These are phyloP conservation scores for Caenorhabditis elegans DNA, from an alignment of 1,140 invertebrate genomes.

Conservation along the genomic window DNA sequence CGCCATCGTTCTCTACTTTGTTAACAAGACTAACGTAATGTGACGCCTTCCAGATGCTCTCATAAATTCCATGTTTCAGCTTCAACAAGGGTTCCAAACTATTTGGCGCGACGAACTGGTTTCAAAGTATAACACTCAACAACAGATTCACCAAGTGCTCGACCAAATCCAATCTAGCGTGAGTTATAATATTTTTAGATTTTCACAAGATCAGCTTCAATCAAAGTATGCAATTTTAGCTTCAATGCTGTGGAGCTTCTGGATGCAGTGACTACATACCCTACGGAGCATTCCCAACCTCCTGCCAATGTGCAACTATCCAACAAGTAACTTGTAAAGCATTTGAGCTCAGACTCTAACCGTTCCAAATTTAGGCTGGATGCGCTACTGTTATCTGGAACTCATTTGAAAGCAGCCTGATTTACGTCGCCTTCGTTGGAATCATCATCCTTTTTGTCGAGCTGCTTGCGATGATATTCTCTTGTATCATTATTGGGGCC, in stretches of 20 bases:
- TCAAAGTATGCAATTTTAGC: no score
- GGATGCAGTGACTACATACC: constrained; percentile 20
- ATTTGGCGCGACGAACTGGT: constrained; percentile 15
- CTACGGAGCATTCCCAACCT: not conserved
- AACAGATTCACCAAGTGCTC: not conserved
- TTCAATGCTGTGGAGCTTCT: constrained; percentile 40
- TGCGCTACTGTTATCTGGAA: constrained; percentile 27
- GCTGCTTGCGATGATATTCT: constrained; percentile 39
- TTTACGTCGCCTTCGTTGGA: constrained; percentile 23
- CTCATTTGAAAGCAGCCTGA: constrained; percentile 15
- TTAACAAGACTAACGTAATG: constrained; percentile 35
- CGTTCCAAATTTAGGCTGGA: constrained; percentile 36
- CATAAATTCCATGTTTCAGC: no score
- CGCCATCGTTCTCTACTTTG: constrained; percentile 33
- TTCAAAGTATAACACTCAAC: constrained; percentile 12
- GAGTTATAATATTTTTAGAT: not conserved
- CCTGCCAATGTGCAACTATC: not conserved
- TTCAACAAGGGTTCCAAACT: not conserved
- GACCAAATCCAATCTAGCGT: constrained; percentile 33
- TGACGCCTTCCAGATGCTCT: no score
- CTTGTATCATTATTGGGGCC: constrained; percentile 28
- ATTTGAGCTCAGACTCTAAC: no score
- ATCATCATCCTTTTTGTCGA: constrained; percentile 39
- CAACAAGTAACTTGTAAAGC: constrained; percentile 1
- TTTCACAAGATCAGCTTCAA: no score